phyloP scores from a whole-genome alignment of 2,113 vertebrate species.

The Gulo gulo region DNA sequence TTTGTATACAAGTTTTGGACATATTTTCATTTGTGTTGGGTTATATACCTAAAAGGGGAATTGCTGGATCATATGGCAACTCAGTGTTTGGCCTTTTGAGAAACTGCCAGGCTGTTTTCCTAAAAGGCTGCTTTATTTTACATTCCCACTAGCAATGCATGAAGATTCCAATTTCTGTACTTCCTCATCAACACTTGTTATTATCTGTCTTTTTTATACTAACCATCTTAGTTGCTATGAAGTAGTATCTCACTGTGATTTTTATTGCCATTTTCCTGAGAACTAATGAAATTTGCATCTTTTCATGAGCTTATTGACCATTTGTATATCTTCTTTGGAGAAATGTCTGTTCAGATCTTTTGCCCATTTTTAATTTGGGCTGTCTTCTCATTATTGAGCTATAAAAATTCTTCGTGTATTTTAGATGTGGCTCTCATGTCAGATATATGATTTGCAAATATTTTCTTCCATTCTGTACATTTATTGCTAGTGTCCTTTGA shows the following conservation, averaged over 20 bases:
- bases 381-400: not conserved
- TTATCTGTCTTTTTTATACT: not conserved
- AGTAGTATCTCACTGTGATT: not conserved
- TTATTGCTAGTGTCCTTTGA: not conserved
- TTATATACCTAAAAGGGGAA: not conserved
- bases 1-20: not conserved
- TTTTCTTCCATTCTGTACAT: not conserved
- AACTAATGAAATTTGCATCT: not conserved
- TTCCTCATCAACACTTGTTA: not conserved
- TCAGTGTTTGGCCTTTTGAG: slow-evolving; percentile 10
- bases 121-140: not conserved
- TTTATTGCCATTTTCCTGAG: not conserved
- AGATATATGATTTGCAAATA: not conserved
- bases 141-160: not conserved
- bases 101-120: not conserved
- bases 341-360: not conserved
- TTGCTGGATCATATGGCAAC: not conserved
- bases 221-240: not conserved
- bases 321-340: not conserved
- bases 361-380: not conserved
- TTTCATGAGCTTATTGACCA: not conserved
- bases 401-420: not conserved
- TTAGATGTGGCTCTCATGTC: not conserved
- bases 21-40: slow-evolving; percentile 18
- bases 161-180: not conserved